Base-by-base conservation (phyloP, 2,113 vertebrate species). In the Oenanthe melanoleuca region DNA sequence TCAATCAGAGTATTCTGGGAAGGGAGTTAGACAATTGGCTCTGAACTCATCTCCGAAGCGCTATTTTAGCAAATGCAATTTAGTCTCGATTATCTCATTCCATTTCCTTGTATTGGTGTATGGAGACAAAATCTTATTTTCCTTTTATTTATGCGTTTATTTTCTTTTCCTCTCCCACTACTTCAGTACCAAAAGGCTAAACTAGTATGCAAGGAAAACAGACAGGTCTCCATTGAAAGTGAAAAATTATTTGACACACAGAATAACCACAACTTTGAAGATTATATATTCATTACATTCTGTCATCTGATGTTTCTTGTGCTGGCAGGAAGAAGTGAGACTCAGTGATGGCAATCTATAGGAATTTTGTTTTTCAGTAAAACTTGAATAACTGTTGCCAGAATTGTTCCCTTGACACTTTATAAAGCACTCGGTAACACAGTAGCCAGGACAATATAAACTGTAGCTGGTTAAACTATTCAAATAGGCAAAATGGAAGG, bases 11-110 rank as follows among this genome's bases (percentile, higher is more conserved):
- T 78, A 56, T 78, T 93, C 88, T 91, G 60, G 52, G 59, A 84
- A 95, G 52, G 9, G 52, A 93, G 13, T 86, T 86, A 88, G 92
- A 93, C 66, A 93, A 34, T 40, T 78, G 75, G 3, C 37, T 83
- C 38, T 90, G 82, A 83, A 88, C 49, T 94, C 86, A 94, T 91
- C 40, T 95, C 92, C 15, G 0, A 52, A 91, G n/a, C 13, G 78
- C 8, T 86, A 80, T 84, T 91, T 95, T 81, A 86, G 72, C 11
- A 96, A 91, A 92, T 74, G 28, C 8, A 93, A 63, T 96, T 96
- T 94, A 13, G 4, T 86, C 33, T 93, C 25, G 24, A 86, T 92
- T 94, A 92, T 64, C 44, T 92, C 31, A 17, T 94, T 71, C 34
- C 15, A 84, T 65, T 93, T 96, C 89, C 95, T 95, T 74, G 8